Conservation (phyloP, 2,113 vertebrate species). For the Mungos mungo region DNA sequence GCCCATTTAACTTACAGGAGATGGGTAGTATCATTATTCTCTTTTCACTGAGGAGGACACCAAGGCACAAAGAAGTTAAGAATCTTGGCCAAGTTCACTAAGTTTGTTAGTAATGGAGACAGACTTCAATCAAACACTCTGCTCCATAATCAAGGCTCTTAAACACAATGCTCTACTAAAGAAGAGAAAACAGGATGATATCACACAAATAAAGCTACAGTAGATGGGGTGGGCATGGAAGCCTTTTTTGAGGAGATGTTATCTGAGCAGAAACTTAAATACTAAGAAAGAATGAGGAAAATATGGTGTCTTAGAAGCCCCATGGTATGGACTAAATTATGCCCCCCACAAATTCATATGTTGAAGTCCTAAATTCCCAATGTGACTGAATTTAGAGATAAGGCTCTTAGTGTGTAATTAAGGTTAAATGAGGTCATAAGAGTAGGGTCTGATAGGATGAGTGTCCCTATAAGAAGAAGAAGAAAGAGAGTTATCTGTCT, state of each 20-base stretch:
- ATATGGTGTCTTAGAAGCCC: neutral
- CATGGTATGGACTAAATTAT: neutral
- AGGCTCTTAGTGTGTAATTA: neutral
- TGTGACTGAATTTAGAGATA: neutral
- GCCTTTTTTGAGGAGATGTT: neutral
- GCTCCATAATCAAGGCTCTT: neutral
- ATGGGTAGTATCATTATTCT: neutral
- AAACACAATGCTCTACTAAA: neutral
- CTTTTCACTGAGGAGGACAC: neutral
- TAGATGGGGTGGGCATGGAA: neutral
- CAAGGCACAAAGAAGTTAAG: neutral
- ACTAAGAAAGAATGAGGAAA: neutral
- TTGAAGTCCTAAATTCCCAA: neutral
- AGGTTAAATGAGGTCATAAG: neutral
- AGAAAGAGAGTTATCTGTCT: neutral
- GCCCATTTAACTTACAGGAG: neutral
- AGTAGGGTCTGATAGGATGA: neutral
- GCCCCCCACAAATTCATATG: neutral
- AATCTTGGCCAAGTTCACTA: neutral
- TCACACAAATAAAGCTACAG: neutral
- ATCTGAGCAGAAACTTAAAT: neutral
- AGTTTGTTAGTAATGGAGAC: neutral
- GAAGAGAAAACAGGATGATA: neutral
- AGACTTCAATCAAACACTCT: neutral
- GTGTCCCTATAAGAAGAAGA: neutral